Evolutionary conservation across 2,888 invertebrate genomes (phyloP).

Genomic region (Thysanoteuthis rhombus): DNA sequence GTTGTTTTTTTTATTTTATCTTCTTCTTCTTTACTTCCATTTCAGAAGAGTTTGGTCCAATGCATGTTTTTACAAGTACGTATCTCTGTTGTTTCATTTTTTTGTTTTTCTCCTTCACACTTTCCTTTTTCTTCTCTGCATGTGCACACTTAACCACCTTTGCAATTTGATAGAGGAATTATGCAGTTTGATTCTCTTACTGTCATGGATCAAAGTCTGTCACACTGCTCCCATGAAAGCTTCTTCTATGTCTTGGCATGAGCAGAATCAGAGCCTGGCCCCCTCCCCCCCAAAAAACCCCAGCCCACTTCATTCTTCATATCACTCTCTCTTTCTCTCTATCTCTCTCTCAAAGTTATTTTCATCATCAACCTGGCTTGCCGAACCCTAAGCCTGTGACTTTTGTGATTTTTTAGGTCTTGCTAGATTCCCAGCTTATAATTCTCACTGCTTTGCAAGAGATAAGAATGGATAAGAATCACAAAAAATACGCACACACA

Average conservation of each 20-base stretch:
- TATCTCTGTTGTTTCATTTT: constrained; percentile 30
- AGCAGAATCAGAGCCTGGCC: constrained; percentile 12
- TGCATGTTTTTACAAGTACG: constrained; percentile 30
- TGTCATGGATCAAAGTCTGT: neutral
- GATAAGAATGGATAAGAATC: neutral
- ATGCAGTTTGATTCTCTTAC: neutral
- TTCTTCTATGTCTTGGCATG: constrained; percentile 21
- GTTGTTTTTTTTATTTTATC: constrained; percentile 25
- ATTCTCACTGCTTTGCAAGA: constrained; percentile 18
- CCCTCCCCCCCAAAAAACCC: neutral
- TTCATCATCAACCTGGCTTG: neutral
- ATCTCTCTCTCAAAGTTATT: neutral
- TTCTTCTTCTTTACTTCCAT: constrained; percentile 30
- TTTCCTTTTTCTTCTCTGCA: constrained; percentile 24
- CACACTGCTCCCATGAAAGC: constrained; percentile 23
- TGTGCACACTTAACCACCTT: constrained; percentile 16
- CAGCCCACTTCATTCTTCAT: neutral
- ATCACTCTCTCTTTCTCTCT: neutral
- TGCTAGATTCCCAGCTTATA: constrained; percentile 23
- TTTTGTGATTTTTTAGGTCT: constrained; percentile 17
- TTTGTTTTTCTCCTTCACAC: constrained; percentile 25
- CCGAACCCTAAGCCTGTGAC: neutral
- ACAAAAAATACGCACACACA: neutral
- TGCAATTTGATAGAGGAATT: neutral
- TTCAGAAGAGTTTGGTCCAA: constrained; percentile 30